Conservation (phyloP, 2,888 invertebrate genomes). For the Ochropleura plecta region DNA sequence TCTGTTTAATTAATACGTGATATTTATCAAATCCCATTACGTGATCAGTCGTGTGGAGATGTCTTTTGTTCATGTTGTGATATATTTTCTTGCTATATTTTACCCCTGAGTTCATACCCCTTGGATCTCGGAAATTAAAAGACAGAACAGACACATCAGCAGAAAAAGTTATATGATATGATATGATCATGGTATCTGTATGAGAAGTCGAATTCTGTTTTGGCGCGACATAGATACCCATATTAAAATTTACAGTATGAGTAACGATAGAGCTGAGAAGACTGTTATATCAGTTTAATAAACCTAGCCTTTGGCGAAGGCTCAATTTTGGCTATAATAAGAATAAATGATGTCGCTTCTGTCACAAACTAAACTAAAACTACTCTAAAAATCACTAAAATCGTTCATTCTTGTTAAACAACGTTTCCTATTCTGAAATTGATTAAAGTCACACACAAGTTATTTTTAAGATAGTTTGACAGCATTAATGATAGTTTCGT, state of each 20-base stretch:
- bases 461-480: no score
- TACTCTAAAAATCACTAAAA: no score
- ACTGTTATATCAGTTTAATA: background rate
- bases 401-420: no score
- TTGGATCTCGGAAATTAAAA: background rate
- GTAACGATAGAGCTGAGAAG: background rate
- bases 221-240: background rate
- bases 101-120: background rate
- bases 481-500: no score
- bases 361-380: no score
- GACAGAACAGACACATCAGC: background rate
- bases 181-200: background rate
- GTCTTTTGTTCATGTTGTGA: constrained; percentile 5
- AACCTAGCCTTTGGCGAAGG: background rate
- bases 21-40: constrained; percentile 25
- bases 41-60: constrained; percentile 15
- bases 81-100: background rate
- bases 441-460: no score
- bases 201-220: background rate
- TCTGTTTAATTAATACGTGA: constrained; percentile 22
- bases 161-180: background rate
- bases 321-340: background rate
- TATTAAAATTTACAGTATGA: background rate
- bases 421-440: no score
- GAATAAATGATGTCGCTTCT: background rate